A percentile compares a stretch with the other conserved stretches of the same genome.
Evolutionary conservation across 2,888 invertebrate genomes (phyloP).

Genomic region (Matsumyia berberina): DNA sequence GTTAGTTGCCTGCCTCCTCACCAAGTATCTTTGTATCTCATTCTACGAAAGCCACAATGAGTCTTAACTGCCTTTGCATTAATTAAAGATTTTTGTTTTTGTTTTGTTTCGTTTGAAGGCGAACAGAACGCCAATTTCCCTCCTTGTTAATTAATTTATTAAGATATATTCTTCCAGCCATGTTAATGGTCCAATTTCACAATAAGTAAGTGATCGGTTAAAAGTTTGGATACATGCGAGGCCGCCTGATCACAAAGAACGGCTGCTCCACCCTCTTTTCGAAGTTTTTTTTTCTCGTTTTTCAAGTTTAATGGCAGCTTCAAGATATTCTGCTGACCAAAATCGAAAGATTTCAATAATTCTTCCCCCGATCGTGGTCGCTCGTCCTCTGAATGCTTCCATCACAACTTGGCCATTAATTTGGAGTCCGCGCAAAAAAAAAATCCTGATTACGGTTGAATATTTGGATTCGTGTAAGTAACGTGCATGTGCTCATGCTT

Average conservation of each 20-base stretch:
- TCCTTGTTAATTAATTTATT: constrained; percentile 74
- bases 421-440: constrained; percentile 32
- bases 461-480: constrained; percentile 51
- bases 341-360: constrained; percentile 29
- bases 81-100: constrained; percentile 21
- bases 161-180: constrained; percentile 65
- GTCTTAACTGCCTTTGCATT: constrained; percentile 59
- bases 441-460: constrained; percentile 49
- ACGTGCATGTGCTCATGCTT: constrained; percentile 60
- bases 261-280: constrained; percentile 63
- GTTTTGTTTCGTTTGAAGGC: not conserved
- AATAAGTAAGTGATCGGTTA: constrained; percentile 71
- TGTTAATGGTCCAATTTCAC: constrained; percentile 69
- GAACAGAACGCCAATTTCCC: constrained; percentile 15
- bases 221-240: constrained; percentile 39
- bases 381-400: constrained; percentile 34
- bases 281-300: constrained; percentile 2
- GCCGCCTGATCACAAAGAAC: constrained; percentile 34
- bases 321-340: constrained; percentile 19
- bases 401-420: constrained; percentile 60
- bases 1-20: constrained; percentile 6
- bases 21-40: constrained; percentile 56
- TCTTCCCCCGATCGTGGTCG: constrained; percentile 25
- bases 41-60: constrained; percentile 43
- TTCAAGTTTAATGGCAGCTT: constrained; percentile 50